A percentile compares a stretch with the other conserved stretches of the same genome.
Conservation (phyloP, 2,797 vertebrate genomes). For the Crossoptilon crossoptilon region DNA sequence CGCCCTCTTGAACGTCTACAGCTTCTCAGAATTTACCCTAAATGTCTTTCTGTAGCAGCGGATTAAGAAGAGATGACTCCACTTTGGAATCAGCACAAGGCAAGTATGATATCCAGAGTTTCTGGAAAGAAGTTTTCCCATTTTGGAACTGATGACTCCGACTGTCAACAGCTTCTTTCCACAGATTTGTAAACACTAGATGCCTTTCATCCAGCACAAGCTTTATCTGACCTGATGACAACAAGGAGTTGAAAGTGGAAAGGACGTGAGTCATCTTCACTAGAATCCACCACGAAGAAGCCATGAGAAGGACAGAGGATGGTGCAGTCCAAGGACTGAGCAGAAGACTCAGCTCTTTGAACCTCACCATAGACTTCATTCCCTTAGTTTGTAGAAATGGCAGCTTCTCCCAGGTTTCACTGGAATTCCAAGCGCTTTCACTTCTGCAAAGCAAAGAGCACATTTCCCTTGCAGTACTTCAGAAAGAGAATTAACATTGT, state of each 20-base stretch:
- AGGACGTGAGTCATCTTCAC: neutral
- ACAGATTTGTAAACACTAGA: neutral
- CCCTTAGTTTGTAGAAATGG: neutral
- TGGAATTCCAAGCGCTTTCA: neutral
- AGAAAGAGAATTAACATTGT: neutral
- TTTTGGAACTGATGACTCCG: neutral
- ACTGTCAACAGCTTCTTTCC: neutral
- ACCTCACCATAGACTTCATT: neutral
- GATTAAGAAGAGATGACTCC: neutral
- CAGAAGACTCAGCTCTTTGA: neutral
- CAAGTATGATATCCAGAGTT: neutral
- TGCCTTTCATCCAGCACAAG: neutral
- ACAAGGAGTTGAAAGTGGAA: neutral
- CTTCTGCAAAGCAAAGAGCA: neutral
- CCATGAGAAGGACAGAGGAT: neutral
- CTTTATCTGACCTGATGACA: neutral
- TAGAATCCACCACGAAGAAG: accelerated
- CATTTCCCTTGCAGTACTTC: neutral
- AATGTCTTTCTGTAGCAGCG: neutral
- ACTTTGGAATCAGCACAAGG: neutral
- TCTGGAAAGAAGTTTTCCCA: neutral
- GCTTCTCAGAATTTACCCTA: neutral
- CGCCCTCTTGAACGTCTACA: neutral
- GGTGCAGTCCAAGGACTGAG: accelerated
- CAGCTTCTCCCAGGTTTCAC: neutral